A percentile compares a stretch with the other conserved stretches of the same genome.
phyloP scores from a whole-genome alignment of 1,140 invertebrate genomes.

The Drosophila sturtevanti region DNA sequence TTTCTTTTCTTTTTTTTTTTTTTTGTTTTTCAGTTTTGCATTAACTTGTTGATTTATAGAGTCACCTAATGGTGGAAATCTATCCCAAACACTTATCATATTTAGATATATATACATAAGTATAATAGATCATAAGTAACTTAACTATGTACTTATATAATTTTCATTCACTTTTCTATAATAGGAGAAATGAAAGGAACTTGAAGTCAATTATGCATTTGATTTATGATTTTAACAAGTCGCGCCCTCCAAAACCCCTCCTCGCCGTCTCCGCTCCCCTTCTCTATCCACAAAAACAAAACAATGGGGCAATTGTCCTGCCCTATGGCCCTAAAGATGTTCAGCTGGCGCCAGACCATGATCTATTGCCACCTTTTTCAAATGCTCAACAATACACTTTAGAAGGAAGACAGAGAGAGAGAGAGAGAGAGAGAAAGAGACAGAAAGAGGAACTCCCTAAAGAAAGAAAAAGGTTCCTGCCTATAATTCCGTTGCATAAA shows the following conservation, averaged over 20 bases:
- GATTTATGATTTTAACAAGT: conserved; percentile 67
- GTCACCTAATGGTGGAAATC: neutral
- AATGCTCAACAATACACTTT: conserved; percentile 3
- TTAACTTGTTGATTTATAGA: neutral
- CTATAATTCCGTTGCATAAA: conserved; percentile 18
- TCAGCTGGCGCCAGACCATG: conserved; percentile 22
- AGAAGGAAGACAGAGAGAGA: neutral
- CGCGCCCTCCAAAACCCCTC: conserved; percentile 18
- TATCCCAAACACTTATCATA: neutral
- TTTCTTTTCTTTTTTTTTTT: too few species aligned
- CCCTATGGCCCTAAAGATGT: neutral
- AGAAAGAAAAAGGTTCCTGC: conserved; percentile 39
- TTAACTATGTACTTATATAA: neutral
- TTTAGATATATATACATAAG: too few species aligned
- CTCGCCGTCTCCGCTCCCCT: too few species aligned
- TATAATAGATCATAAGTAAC: conserved; percentile 47
- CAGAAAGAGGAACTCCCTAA: conserved; percentile 21
- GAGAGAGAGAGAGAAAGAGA: neutral
- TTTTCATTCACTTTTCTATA: neutral
- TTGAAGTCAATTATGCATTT: conserved; percentile 55
- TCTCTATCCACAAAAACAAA: conserved; percentile 1
- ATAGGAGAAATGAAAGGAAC: conserved; percentile 5
- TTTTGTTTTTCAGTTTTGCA: neutral
- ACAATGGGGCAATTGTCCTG: conserved; percentile 9
- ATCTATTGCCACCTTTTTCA: conserved; percentile 56